These are phyloP conservation scores for Sinodicranocentrus sp. DNA, from an alignment of 2,888 invertebrate species.

Conservation along the genomic window DNA sequence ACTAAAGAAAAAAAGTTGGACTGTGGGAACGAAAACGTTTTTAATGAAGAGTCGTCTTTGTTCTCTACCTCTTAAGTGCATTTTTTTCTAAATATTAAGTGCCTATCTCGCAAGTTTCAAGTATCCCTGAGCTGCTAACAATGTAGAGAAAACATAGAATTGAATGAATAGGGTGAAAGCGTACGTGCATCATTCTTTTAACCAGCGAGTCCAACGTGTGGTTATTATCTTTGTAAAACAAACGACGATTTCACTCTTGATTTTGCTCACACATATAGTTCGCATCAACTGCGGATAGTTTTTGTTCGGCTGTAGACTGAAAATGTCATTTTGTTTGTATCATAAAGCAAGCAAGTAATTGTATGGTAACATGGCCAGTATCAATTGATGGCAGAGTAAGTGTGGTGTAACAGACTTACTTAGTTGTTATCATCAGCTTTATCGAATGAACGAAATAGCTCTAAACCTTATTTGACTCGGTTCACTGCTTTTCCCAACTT, in stretches of 20 bases:
- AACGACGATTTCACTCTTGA: slow-evolving; percentile 58
- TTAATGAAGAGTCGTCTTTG: no score
- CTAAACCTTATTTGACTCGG: slow-evolving; percentile 51
- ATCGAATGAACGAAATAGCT: slow-evolving; percentile 49
- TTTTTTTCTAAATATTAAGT: no score
- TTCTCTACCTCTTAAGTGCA: no score
- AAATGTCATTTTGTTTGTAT: not conserved
- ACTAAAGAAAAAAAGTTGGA: no score
- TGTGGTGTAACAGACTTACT: slow-evolving; percentile 42
- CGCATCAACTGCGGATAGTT: not conserved
- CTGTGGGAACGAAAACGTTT: no score
- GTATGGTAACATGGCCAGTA: slow-evolving; percentile 23
- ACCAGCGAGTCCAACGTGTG: no score
- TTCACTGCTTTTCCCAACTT: slow-evolving; percentile 19
- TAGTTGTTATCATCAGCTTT: slow-evolving; percentile 48
- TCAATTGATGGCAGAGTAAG: not conserved
- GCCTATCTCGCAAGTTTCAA: no score
- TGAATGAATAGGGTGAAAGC: no score
- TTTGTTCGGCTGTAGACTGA: not conserved
- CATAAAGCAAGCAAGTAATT: slow-evolving; percentile 15
- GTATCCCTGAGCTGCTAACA: no score
- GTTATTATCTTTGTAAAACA: slow-evolving; percentile 47
- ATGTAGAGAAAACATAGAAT: no score
- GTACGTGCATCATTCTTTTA: no score
- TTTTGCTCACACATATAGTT: slow-evolving; percentile 37